Conservation (phyloP, 35 echinoderm and acorn worm species). For the Ophiothrix spiculata region DNA sequence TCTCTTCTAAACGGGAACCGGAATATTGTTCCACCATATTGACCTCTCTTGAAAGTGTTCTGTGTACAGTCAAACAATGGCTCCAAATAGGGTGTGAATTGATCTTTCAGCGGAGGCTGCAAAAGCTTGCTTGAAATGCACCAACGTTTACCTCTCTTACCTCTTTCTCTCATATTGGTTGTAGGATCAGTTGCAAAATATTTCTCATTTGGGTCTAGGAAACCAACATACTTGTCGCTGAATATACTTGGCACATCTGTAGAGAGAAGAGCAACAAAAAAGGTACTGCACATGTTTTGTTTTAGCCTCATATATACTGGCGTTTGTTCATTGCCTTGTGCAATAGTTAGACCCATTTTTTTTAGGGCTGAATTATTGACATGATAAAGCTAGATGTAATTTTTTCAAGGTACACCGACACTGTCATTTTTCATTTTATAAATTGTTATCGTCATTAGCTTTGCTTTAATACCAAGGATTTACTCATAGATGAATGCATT, state of each 20-base stretch:
- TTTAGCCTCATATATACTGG: not conserved
- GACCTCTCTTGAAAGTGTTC: slow-evolving; percentile 5
- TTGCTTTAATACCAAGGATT: too few relatives aligned
- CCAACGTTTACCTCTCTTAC: slow-evolving; percentile 2
- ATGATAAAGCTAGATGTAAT: too few relatives aligned
- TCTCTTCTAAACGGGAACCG: not conserved
- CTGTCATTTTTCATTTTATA: not conserved
- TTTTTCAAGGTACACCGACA: too few relatives aligned
- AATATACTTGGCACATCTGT: slow-evolving; percentile 61
- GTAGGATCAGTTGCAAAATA: slow-evolving; percentile 29
- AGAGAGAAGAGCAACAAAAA: not conserved
- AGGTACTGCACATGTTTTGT: not conserved
- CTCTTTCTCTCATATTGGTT: not conserved
- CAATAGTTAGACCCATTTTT: too few relatives aligned
- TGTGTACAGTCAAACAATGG: slow-evolving; percentile 3
- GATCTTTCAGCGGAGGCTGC: not conserved
- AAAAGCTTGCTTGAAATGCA: not conserved
- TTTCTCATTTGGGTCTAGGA: slow-evolving; percentile 50
- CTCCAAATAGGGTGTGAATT: slow-evolving; percentile 12
- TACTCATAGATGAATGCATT: too few relatives aligned
- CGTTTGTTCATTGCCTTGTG: too few relatives aligned
- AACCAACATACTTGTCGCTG: slow-evolving; percentile 32
- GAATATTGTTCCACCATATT: slow-evolving; percentile 20
- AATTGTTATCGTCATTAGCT: too few relatives aligned
- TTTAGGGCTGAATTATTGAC: too few relatives aligned